A percentile compares a stretch with the other conserved stretches of the same genome.
Conservation (phyloP, 2,113 vertebrate genomes). For the Hassar affinis region DNA sequence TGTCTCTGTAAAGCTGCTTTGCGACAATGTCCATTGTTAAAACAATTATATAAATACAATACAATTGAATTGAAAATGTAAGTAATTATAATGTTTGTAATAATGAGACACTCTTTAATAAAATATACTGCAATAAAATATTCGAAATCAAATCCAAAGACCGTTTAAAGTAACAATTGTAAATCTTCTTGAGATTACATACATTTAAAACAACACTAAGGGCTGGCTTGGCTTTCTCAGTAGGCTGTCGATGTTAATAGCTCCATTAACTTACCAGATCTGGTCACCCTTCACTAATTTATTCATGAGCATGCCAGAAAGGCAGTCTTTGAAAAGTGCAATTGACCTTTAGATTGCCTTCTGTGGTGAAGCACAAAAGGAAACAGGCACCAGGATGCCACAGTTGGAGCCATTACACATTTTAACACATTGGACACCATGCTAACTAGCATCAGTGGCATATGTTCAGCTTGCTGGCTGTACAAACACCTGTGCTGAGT, state of each 20-base stretch:
- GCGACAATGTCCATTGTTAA: too few relatives aligned
- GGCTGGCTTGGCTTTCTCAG: constrained; percentile 50
- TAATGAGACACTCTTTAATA: not conserved
- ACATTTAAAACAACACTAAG: not conserved
- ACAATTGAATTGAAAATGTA: not conserved
- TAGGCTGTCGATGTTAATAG: constrained; percentile 50
- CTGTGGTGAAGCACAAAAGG: constrained; percentile 25
- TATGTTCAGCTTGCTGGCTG: constrained; percentile 19
- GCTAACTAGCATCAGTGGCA: constrained; percentile 1
- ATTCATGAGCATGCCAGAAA: constrained; percentile 56
- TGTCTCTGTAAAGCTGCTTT: too few relatives aligned
- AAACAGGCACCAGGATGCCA: constrained; percentile 33
- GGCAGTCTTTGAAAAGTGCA: constrained; percentile 52
- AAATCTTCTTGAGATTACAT: not conserved
- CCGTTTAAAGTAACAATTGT: not conserved
- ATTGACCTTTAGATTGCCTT: constrained; percentile 55
- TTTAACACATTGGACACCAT: constrained; percentile 38
- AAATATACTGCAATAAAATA: not conserved
- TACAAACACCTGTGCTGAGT: constrained; percentile 8
- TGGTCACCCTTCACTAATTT: constrained; percentile 52
- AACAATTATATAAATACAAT: too few relatives aligned
- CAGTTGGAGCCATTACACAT: constrained; percentile 24
- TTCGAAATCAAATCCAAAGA: not conserved
- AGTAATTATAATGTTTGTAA: not conserved
- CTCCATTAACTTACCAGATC: constrained; percentile 52